Evolutionary conservation across 2,888 invertebrate genomes (phyloP).

Genomic region (Biston betularia): DNA sequence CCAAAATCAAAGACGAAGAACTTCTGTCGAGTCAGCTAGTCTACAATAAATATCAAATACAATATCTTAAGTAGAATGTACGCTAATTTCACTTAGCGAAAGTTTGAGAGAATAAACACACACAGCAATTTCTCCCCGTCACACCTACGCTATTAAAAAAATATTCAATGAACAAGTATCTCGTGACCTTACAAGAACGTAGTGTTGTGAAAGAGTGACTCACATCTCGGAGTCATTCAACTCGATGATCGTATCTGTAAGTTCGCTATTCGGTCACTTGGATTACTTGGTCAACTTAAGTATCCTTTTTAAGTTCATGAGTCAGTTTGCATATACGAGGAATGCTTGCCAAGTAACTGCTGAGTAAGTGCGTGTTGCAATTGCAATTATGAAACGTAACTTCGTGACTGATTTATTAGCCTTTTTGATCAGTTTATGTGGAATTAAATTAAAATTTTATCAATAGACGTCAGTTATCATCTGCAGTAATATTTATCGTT

Average conservation of each 20-base stretch:
- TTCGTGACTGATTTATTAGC: neutral
- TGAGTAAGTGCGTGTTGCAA: conserved; percentile 50
- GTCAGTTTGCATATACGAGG: conserved; percentile 55
- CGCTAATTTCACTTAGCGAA: conserved; percentile 31
- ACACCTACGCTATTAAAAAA: conserved; percentile 47
- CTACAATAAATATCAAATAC: neutral
- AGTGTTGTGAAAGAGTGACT: conserved; percentile 72
- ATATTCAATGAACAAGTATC: conserved; percentile 58
- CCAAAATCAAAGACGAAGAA: no score
- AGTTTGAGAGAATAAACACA: conserved; percentile 31
- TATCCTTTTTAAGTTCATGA: conserved; percentile 76
- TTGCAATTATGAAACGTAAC: conserved; percentile 29
- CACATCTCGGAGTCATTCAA: conserved; percentile 74
- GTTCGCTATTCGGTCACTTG: conserved; percentile 69
- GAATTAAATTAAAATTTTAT: no score
- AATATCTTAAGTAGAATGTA: conserved; percentile 11
- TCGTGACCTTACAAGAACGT: conserved; percentile 76
- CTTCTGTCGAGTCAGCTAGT: no score
- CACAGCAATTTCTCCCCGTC: conserved; percentile 34
- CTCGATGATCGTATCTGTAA: conserved; percentile 59
- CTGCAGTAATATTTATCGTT: no score
- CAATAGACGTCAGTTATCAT: no score
- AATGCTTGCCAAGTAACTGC: conserved; percentile 56
- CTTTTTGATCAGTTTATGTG: no score
- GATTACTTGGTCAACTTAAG: conserved; percentile 57